Percentiles rank a stretch among this genome's conserved stretches.
Conservation (phyloP, 2,888 invertebrate species). For the Nomada ferruginata region DNA sequence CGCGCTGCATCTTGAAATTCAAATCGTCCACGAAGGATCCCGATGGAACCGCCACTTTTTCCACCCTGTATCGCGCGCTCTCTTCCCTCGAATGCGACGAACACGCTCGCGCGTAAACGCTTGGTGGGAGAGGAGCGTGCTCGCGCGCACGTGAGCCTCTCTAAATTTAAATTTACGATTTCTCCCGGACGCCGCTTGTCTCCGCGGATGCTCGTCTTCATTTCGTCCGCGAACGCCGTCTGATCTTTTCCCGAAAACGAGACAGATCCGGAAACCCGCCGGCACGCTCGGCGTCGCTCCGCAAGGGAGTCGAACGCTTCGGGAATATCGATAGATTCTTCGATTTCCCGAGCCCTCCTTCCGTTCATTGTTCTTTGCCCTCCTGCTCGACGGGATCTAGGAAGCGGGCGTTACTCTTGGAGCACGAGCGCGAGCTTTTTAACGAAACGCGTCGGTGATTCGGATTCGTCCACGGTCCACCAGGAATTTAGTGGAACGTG, state of each 20-base stretch:
- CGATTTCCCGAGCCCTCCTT: too few species aligned
- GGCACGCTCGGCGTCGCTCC: background rate
- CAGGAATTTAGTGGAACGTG: conserved; percentile 56
- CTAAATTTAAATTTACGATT: conserved; percentile 79
- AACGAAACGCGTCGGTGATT: background rate
- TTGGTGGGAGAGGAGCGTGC: conserved; percentile 13
- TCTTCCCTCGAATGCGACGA: conserved; percentile 13
- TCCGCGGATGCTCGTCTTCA: conserved; percentile 68
- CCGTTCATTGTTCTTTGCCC: too few species aligned
- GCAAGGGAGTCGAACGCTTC: background rate
- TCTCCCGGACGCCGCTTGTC: conserved; percentile 58
- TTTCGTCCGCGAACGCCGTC: conserved; percentile 59
- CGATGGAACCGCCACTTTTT: conserved; percentile 34
- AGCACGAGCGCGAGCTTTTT: too few species aligned
- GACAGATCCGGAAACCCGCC: background rate
- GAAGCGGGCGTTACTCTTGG: too few species aligned
- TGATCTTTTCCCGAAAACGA: conserved; percentile 66
- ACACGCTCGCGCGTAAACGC: background rate
- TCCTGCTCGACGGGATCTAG: too few species aligned
- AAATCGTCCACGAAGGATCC: conserved; percentile 53
- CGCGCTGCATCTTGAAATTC: conserved; percentile 74
- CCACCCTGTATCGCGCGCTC: conserved; percentile 23
- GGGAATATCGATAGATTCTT: background rate
- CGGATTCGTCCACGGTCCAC: conserved; percentile 26
- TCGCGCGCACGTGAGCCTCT: conserved; percentile 56